These are phyloP conservation scores for Aythya baeri DNA, from an alignment of 2,113 vertebrate genomes.

Conservation along the genomic window DNA sequence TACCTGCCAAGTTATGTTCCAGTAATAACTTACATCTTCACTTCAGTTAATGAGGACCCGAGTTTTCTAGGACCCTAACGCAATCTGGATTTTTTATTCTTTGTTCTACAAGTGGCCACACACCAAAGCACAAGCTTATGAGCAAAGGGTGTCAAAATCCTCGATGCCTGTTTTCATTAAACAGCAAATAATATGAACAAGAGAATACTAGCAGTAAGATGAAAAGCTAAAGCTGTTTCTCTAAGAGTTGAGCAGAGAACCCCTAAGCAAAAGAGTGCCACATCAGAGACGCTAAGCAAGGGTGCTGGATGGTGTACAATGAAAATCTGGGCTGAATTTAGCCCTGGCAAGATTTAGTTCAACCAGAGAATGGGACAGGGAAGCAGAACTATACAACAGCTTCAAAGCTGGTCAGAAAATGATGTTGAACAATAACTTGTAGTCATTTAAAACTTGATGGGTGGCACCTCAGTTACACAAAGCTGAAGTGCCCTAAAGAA, in stretches of 20 bases:
- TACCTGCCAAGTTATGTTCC: not conserved
- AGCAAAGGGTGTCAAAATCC: not conserved
- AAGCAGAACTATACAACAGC: not conserved
- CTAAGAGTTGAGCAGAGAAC: not conserved
- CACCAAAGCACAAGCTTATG: not conserved
- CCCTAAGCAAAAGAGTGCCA: conserved; percentile 3
- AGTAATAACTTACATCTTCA: not conserved
- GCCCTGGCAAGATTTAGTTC: not conserved
- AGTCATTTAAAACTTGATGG: not conserved
- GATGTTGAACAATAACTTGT: not conserved
- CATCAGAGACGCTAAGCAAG: not conserved
- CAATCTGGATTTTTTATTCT: not conserved
- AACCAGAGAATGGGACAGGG: not conserved
- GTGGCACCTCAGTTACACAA: not conserved
- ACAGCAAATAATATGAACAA: not conserved
- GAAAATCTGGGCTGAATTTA: conserved; percentile 23
- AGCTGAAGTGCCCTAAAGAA: not conserved
- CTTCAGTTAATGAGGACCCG: not conserved
- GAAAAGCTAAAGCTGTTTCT: not conserved
- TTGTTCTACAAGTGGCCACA: not conserved
- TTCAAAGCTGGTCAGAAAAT: not conserved
- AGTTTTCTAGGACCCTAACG: not conserved
- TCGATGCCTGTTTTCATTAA: not conserved
- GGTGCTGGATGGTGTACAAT: not conserved
- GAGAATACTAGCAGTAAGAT: not conserved